Percentiles rank a stretch among this genome's conserved stretches.
Evolutionary conservation across 2,888 invertebrate genomes (phyloP).

Genomic region (Phengaris arion): DNA sequence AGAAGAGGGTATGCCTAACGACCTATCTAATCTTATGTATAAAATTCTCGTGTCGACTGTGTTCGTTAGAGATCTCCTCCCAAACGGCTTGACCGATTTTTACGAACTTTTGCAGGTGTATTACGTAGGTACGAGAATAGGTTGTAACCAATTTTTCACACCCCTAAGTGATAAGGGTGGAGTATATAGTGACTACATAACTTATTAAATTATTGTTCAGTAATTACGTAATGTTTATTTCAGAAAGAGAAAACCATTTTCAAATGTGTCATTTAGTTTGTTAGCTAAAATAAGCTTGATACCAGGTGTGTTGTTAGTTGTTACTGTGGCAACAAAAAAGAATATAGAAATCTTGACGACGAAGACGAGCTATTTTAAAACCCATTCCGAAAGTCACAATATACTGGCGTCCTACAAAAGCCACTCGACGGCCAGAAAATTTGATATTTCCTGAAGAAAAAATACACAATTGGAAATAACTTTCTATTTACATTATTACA

Average conservation of each 20-base stretch:
- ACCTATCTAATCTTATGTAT: too few species aligned
- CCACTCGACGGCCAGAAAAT: slow-evolving; percentile 39
- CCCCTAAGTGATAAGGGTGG: too few species aligned
- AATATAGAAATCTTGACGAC: slow-evolving; percentile 2
- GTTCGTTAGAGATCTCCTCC: too few species aligned
- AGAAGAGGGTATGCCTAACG: too few species aligned
- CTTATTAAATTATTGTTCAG: too few species aligned
- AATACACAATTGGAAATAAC: slow-evolving; percentile 39
- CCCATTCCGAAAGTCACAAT: slow-evolving; percentile 22
- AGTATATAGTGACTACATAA: too few species aligned
- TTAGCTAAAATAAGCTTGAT: not conserved
- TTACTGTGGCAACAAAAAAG: not conserved
- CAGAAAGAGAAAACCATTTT: not conserved
- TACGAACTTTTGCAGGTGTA: too few species aligned
- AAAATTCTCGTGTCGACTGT: too few species aligned
- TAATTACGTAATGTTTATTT: not conserved
- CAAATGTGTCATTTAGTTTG: not conserved
- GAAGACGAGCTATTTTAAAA: slow-evolving; percentile 21
- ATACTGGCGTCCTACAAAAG: slow-evolving; percentile 37
- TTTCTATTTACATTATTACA: slow-evolving; percentile 42
- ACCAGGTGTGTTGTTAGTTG: not conserved
- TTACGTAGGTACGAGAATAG: too few species aligned
- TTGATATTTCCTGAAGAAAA: slow-evolving; percentile 42
- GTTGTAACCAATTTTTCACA: too few species aligned
- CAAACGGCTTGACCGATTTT: too few species aligned